phyloP scores from a whole-genome alignment of 2,888 invertebrate species.

The Venusia cambrica region DNA sequence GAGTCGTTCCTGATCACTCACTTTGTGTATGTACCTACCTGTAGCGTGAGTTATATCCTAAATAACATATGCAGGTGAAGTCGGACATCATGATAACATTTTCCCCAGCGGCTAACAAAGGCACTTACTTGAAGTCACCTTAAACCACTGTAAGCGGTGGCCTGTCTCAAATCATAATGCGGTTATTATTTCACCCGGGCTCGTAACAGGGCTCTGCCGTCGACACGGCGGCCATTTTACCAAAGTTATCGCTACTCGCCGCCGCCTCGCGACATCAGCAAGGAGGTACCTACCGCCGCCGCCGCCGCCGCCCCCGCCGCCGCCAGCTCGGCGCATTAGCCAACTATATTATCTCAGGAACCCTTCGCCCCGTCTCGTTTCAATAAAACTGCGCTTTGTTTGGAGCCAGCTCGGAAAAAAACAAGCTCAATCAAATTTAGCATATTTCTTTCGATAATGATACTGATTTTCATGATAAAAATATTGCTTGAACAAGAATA shows the following conservation, averaged over 20 bases:
- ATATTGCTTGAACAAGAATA: too few species aligned
- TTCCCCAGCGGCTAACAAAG: slow-evolving; percentile 50
- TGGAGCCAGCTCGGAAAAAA: too few species aligned
- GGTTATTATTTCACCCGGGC: slow-evolving; percentile 72
- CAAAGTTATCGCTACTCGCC: slow-evolving; percentile 76
- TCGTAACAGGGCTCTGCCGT: slow-evolving; percentile 65
- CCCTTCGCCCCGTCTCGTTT: slow-evolving; percentile 34
- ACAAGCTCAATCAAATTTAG: too few species aligned
- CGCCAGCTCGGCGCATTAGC: slow-evolving; percentile 59
- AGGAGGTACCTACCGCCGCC: slow-evolving; percentile 65
- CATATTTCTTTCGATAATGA: too few species aligned
- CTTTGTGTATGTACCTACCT: too few species aligned
- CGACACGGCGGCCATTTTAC: slow-evolving; percentile 75
- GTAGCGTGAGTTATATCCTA: slow-evolving; percentile 17
- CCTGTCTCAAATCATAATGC: slow-evolving; percentile 73
- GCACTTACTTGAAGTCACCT: slow-evolving; percentile 62
- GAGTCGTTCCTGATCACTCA: too few species aligned
- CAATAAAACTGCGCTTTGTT: slow-evolving; percentile 7
- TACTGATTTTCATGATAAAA: too few species aligned
- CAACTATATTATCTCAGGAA: slow-evolving; percentile 59
- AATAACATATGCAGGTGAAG: slow-evolving; percentile 43
- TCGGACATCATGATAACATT: slow-evolving; percentile 52
- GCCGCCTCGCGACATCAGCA: slow-evolving; percentile 57
- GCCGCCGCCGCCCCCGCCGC: too few species aligned
- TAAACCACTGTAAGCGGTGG: slow-evolving; percentile 65